Conservation (phyloP, 2,888 invertebrate species). For the Argyresthia goedartella region DNA sequence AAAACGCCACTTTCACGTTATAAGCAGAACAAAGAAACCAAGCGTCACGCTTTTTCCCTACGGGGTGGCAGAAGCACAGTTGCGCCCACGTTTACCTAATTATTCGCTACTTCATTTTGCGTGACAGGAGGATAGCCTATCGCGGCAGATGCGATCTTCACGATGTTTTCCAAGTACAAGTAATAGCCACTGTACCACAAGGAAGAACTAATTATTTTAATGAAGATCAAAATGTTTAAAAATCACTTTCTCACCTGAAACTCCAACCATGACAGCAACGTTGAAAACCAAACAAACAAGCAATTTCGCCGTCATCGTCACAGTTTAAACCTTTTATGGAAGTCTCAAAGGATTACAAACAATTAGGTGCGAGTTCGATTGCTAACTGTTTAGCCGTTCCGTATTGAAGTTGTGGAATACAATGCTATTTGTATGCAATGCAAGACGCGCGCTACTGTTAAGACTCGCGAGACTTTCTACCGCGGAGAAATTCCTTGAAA, state of each 20-base stretch:
- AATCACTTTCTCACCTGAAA: background rate
- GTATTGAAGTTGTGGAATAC: conserved; percentile 18
- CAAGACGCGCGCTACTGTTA: conserved; percentile 18
- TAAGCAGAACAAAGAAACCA: no score
- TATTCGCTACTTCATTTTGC: no score
- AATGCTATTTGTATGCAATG: conserved; percentile 59
- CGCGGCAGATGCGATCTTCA: no score
- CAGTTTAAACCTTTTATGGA: background rate
- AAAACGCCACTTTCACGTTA: no score
- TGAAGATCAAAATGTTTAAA: background rate
- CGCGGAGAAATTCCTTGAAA: conserved; percentile 53
- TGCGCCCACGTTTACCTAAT: no score
- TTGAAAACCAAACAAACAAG: background rate
- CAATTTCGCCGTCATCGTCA: background rate
- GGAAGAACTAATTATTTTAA: no score
- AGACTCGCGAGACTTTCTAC: conserved; percentile 63
- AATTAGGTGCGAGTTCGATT: conserved; percentile 38
- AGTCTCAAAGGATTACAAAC: conserved; percentile 16
- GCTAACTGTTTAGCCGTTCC: conserved; percentile 1
- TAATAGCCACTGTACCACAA: no score
- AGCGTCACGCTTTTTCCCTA: no score
- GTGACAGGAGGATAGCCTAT: no score
- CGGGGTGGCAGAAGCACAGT: no score
- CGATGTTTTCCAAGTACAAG: no score
- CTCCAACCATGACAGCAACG: background rate